These are phyloP conservation scores for Chalcis sispes DNA, from an alignment of 2,888 invertebrate genomes.

Conservation along the genomic window DNA sequence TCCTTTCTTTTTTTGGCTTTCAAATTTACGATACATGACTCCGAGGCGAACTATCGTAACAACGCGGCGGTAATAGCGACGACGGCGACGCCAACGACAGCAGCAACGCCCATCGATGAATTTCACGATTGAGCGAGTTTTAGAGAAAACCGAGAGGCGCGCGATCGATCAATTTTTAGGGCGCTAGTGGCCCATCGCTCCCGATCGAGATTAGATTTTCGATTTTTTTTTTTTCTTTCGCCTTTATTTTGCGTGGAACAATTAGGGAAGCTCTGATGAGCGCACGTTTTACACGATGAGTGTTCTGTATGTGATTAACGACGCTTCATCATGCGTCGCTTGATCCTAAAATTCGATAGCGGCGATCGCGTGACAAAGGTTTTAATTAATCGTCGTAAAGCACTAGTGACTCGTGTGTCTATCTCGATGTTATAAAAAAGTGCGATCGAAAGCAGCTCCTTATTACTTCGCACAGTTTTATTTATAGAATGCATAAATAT, in stretches of 20 bases:
- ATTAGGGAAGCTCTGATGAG: neutral
- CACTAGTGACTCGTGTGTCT: too few species aligned
- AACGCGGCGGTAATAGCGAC: neutral
- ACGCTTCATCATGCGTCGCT: conserved; percentile 5
- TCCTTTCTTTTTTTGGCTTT: neutral
- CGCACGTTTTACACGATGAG: neutral
- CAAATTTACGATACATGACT: conserved; percentile 33
- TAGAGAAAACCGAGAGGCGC: neutral
- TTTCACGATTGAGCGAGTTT: conserved; percentile 38
- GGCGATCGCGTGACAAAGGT: conserved; percentile 6
- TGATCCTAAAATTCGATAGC: conserved; percentile 27
- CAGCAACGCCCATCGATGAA: conserved; percentile 28
- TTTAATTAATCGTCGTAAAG: conserved; percentile 29
- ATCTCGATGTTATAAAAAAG: too few species aligned
- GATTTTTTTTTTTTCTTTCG: neutral
- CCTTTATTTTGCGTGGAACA: neutral
- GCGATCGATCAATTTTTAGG: conserved; percentile 50
- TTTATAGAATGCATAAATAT: too few species aligned
- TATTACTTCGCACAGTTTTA: too few species aligned
- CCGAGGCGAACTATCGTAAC: neutral
- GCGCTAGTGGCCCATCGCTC: conserved; percentile 12
- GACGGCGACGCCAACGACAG: too few species aligned
- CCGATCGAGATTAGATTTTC: conserved; percentile 27
- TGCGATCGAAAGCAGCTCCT: too few species aligned
- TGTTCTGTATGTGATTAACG: neutral